phyloP scores from a whole-genome alignment of 2,888 invertebrate genomes.

The Tanytarsus gracilentus region DNA sequence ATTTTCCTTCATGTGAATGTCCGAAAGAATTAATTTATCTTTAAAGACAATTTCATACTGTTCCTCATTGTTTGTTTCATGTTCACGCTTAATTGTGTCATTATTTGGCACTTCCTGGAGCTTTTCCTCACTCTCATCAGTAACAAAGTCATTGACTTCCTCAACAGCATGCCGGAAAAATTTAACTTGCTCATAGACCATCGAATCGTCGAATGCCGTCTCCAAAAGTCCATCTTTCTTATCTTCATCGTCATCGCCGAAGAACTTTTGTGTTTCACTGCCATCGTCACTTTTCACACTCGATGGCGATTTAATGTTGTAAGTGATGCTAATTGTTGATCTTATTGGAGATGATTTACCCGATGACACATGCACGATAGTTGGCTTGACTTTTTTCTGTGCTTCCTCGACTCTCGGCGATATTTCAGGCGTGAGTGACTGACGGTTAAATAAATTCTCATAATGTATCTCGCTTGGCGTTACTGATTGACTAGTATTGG shows the following conservation, averaged over 20 bases:
- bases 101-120: neutral
- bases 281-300: conserved; percentile 46
- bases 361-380: conserved; percentile 35
- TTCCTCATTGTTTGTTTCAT: conserved; percentile 18
- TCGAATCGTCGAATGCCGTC: conserved; percentile 49
- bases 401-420: conserved; percentile 38
- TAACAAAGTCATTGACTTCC: conserved; percentile 58
- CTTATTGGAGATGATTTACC: conserved; percentile 40
- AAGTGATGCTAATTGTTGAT: conserved; percentile 64
- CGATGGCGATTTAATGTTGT: conserved; percentile 52
- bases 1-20: neutral
- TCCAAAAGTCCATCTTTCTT: conserved; percentile 44
- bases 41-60: conserved; percentile 16
- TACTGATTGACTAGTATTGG: conserved; percentile 43
- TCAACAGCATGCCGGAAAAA: conserved; percentile 63
- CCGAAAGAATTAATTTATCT: neutral
- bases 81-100: neutral
- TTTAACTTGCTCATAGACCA: conserved; percentile 67
- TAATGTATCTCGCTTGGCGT: conserved; percentile 44
- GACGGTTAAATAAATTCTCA: conserved; percentile 40
- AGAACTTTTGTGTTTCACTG: conserved; percentile 33
- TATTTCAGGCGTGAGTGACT: conserved; percentile 40
- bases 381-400: conserved; percentile 33
- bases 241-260: neutral
- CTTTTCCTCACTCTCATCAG: conserved; percentile 30